phyloP scores from a whole-genome alignment of 2,888 invertebrate species.

The Petrolisthes cinctipes region DNA sequence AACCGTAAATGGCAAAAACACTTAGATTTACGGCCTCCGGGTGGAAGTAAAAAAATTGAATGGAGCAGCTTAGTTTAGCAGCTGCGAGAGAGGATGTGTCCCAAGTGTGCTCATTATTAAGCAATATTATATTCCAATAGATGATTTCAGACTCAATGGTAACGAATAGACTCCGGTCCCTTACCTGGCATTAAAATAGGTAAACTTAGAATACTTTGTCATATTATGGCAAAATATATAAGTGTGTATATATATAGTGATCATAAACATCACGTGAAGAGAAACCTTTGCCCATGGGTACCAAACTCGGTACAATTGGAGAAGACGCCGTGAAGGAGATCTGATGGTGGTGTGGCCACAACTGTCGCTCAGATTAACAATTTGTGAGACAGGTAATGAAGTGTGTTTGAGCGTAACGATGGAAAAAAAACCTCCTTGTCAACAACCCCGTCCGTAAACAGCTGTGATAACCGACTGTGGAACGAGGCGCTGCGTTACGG shows the following conservation, averaged over 20 bases:
- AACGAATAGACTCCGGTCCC: no score
- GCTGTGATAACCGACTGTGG: no score
- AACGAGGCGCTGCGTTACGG: no score
- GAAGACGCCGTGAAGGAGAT: neutral
- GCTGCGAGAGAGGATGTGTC: neutral
- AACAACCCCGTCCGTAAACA: no score
- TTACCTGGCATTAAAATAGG: no score
- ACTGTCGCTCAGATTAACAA: neutral
- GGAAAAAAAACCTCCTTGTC: neutral
- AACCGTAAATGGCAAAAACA: conserved; percentile 7
- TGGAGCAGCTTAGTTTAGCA: neutral
- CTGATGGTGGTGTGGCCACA: neutral
- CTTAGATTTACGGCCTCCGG: neutral
- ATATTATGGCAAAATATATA: no score
- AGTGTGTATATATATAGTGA: neutral
- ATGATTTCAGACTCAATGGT: no score
- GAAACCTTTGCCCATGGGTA: neutral
- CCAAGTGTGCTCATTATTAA: neutral
- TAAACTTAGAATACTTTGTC: no score
- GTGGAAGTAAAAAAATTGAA: no score
- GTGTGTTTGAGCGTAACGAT: neutral
- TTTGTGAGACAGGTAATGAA: neutral
- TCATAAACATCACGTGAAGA: neutral
- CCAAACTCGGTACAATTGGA: neutral
- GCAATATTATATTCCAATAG: neutral